Evolutionary conservation across 1,140 invertebrate genomes (phyloP), one percentile per base, ranked within the genome.

Genomic region (Branchinecta lindahli): DNA sequence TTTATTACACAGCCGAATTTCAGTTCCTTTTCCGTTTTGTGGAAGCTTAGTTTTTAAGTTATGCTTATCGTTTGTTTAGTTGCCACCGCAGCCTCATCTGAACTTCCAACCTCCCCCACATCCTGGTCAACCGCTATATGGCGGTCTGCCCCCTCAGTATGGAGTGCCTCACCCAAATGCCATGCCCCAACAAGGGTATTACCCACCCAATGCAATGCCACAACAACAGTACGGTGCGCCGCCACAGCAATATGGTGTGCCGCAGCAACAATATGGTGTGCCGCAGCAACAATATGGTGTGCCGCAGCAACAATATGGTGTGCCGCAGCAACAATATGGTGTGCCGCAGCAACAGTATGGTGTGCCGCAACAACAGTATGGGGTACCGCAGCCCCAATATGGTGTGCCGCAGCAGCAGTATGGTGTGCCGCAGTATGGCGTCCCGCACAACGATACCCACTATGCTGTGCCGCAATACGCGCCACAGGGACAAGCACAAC

Each of bases 1-100:
- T 70, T 8, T 71, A 74, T 70, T 47, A 70, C 47, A 46, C 74
- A 70, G 61, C 46, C 45, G 15, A 52, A 5, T 33, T 33, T 33
- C 33, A 33, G 33, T 33, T 33, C 33, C 33, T 33, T 33, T 33
- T 33, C 33, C 2, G 1, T 33, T 33, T 33, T 33, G 33, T 33
- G 33, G 33, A 33, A 5, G 33, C 33, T 33, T 33, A 33, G 33
- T 33, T 33, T 5, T 33, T 33, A 33, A 33, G 33, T 44, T 33
- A 52, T 44, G 7, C 66, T 69, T 44, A 12, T 46, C 18, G 68
- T 33, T 46, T 45, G 44, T 18, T 20, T 44, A 67, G 44, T 66
- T 46, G 66, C 70, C 66, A 21, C 70, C 73, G 66, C 72, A 72
- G 12, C 33, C 71, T 44, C 74, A 72, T 9, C 66, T 70, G 44